Evolutionary conservation across 2,113 vertebrate genomes (phyloP).

Genomic region (Chaenocephalus aceratus): DNA sequence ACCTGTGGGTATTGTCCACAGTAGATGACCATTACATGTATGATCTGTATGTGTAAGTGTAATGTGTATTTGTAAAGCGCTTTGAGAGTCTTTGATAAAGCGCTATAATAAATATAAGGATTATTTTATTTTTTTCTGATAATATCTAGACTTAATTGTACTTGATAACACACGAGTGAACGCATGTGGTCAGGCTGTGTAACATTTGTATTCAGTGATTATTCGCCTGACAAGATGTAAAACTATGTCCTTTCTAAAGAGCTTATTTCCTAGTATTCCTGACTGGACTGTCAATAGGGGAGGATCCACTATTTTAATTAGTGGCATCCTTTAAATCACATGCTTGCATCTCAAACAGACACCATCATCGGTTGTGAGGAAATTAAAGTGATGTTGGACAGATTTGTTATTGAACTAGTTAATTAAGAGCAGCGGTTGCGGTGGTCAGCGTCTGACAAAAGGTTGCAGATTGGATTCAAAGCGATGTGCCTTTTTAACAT

Average conservation of each 20-base stretch:
- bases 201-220: constrained; percentile 30
- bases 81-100: too few relatives aligned
- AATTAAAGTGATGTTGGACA: constrained; percentile 77
- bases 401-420: constrained; percentile 79
- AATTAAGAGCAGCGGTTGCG: constrained; percentile 69
- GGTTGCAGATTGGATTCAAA: constrained; percentile 69
- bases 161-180: neutral
- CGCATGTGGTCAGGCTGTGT: neutral
- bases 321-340: constrained; percentile 71
- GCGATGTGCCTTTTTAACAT: constrained; percentile 60
- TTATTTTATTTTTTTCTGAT: too few relatives aligned
- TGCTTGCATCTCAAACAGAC: constrained; percentile 48
- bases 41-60: too few relatives aligned
- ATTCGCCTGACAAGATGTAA: constrained; percentile 30
- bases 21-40: too few relatives aligned
- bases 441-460: constrained; percentile 69
- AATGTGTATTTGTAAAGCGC: too few relatives aligned
- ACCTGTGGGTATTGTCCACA: too few relatives aligned
- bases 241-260: constrained; percentile 33
- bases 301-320: constrained; percentile 73
- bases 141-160: neutral
- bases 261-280: constrained; percentile 39
- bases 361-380: constrained; percentile 59
- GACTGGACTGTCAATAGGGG: constrained; percentile 50
- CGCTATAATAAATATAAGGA: too few relatives aligned